A percentile compares a stretch with the other conserved stretches of the same genome.
phyloP scores from a whole-genome alignment of 1,140 invertebrate species.

The Belonocnema kinseyi region DNA sequence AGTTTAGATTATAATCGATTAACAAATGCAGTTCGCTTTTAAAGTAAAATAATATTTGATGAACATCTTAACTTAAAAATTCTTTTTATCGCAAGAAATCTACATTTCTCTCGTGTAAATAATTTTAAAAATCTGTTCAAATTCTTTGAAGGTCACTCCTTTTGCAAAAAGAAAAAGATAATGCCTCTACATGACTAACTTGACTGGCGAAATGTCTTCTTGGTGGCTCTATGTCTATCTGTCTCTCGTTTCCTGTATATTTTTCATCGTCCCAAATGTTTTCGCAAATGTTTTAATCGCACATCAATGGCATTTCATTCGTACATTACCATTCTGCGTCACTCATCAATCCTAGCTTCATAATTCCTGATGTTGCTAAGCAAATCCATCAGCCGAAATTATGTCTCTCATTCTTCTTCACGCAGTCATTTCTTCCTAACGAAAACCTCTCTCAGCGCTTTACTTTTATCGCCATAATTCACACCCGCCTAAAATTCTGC shows the following conservation, averaged over 20 bases:
- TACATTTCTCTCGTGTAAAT: too few relatives aligned
- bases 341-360: background rate
- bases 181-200: too few relatives aligned
- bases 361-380: background rate
- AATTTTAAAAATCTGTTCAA: too few relatives aligned
- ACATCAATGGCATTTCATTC: background rate
- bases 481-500: background rate
- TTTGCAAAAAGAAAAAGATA: too few relatives aligned
- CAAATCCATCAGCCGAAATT: background rate
- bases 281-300: background rate
- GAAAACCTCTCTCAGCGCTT: constrained; percentile 8
- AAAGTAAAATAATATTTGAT: too few relatives aligned
- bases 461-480: background rate
- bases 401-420: background rate
- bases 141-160: too few relatives aligned
- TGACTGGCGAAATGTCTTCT: too few relatives aligned
- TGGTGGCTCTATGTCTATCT: too few relatives aligned
- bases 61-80: too few relatives aligned
- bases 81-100: too few relatives aligned
- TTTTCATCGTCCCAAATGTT: background rate
- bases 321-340: background rate
- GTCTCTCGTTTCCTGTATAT: background rate
- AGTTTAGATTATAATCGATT: too few relatives aligned
- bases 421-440: background rate
- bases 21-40: too few relatives aligned